These are phyloP conservation scores for Alsophila aescularia DNA, from an alignment of 2,888 invertebrate genomes.

Conservation along the genomic window DNA sequence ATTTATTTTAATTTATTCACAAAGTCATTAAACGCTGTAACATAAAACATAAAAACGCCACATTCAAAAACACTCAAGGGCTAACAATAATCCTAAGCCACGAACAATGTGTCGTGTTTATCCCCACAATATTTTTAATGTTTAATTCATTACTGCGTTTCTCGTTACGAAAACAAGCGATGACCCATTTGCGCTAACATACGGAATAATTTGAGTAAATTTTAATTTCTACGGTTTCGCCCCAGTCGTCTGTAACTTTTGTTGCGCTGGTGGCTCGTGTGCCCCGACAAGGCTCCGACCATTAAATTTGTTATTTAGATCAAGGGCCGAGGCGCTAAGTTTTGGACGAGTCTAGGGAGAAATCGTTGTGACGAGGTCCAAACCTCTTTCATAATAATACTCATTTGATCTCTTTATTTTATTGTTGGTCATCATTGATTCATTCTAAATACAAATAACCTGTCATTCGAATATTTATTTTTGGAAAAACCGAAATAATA, in stretches of 20 bases:
- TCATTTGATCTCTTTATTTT: no score
- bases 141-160: constrained; percentile 32
- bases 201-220: constrained; percentile 36
- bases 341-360: no score
- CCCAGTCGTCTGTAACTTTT: constrained; percentile 12
- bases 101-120: constrained; percentile 17
- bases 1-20: constrained; percentile 7
- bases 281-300: neutral
- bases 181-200: constrained; percentile 32
- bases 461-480: no score
- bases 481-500: no score
- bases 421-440: no score
- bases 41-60: constrained; percentile 3
- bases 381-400: no score
- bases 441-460: no score
- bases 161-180: constrained; percentile 26
- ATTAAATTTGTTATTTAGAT: neutral
- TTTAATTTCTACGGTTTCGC: constrained; percentile 29
- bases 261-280: constrained; percentile 6
- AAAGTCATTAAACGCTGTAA: constrained; percentile 3
- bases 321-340: neutral
- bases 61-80: constrained; percentile 14
- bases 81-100: constrained; percentile 8
- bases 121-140: constrained; percentile 25
- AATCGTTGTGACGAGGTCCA: neutral